Percentiles rank a stretch among this genome's conserved stretches.
Evolutionary conservation across 2,113 vertebrate genomes (phyloP).

Genomic region (Dryoscopus gambensis): DNA sequence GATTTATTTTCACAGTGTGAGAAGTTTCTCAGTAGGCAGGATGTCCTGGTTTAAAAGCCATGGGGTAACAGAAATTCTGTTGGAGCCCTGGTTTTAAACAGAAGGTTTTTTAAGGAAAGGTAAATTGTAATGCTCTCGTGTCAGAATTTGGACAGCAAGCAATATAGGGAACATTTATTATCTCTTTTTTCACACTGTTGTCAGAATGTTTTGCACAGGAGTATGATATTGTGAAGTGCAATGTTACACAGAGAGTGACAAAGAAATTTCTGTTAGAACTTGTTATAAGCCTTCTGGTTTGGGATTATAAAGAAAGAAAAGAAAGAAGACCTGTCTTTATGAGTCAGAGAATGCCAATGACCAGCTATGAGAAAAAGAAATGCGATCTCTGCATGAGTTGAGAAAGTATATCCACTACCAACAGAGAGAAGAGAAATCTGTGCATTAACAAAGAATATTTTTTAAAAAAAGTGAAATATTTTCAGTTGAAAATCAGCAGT

Average conservation of each 20-base stretch:
- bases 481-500: not conserved
- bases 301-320: not conserved
- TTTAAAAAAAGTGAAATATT: not conserved
- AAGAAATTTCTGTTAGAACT: not conserved
- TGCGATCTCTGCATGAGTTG: not conserved
- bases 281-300: not conserved
- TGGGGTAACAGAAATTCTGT: not conserved
- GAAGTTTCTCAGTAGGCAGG: not conserved
- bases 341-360: not conserved
- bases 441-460: not conserved
- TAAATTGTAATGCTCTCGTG: not conserved
- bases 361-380: not conserved
- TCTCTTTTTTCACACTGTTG: not conserved
- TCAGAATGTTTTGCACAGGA: not conserved
- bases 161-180: not conserved
- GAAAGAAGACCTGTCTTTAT: not conserved
- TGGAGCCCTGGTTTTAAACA: not conserved
- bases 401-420: not conserved
- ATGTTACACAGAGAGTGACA: not conserved
- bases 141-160: not conserved
- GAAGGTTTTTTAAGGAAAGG: not conserved
- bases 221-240: not conserved
- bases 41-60: not conserved
- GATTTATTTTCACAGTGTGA: not conserved
- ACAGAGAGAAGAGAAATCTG: not conserved